phyloP scores from a whole-genome alignment of 2,888 invertebrate species.

The Zhuqinia jingwanae region DNA sequence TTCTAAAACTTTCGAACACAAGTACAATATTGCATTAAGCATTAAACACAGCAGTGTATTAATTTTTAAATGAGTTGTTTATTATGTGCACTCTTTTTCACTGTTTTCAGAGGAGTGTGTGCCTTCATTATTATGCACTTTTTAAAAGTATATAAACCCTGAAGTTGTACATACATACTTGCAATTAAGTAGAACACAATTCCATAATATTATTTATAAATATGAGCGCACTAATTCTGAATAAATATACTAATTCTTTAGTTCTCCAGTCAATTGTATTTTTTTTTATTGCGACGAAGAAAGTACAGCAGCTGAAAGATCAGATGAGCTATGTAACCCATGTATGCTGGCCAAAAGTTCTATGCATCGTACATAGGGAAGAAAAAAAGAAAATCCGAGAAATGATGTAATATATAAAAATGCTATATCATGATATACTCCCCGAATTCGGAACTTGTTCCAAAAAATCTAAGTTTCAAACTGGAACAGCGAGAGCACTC shows the following conservation, averaged over 20 bases:
- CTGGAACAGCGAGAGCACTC: conserved; percentile 54
- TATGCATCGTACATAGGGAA: not conserved
- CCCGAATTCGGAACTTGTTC: conserved; percentile 6
- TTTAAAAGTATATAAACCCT: too few species aligned
- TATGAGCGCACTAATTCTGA: not conserved
- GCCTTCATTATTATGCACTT: too few species aligned
- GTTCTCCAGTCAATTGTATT: not conserved
- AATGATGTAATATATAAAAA: not conserved
- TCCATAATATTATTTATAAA: not conserved
- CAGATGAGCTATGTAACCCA: conserved; percentile 54
- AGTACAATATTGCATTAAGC: too few species aligned
- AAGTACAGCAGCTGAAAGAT: conserved; percentile 64
- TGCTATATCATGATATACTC: not conserved
- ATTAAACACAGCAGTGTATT: too few species aligned
- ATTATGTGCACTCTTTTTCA: too few species aligned
- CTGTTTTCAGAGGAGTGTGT: too few species aligned
- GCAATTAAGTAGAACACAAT: too few species aligned
- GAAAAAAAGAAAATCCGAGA: conserved; percentile 30
- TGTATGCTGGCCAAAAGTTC: not conserved
- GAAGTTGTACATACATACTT: too few species aligned
- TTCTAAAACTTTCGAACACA: too few species aligned
- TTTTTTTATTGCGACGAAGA: conserved; percentile 19
- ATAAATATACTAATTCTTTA: conserved; percentile 2
- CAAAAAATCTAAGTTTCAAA: conserved; percentile 31
- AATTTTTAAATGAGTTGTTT: too few species aligned